Conservation (phyloP, 1,140 invertebrate genomes). For the Dreissena polymorpha region DNA sequence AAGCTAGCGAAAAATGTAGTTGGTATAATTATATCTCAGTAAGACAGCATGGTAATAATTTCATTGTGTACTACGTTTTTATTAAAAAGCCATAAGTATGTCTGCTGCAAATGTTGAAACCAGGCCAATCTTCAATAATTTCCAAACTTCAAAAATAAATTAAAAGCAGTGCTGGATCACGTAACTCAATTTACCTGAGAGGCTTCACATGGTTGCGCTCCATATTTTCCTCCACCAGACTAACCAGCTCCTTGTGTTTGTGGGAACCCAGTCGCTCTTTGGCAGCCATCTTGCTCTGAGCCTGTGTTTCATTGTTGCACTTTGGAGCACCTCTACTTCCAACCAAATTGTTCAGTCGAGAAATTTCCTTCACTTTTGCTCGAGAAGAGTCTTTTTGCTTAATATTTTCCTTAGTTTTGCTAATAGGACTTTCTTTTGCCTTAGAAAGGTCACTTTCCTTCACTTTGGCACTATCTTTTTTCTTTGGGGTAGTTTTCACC, state of each 20-base stretch:
- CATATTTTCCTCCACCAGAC: slow-evolving; percentile 94
- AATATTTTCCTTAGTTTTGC: slow-evolving; percentile 24
- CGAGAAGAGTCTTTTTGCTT: slow-evolving; percentile 59
- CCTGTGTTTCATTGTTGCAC: slow-evolving; percentile 58
- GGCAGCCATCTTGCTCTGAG: slow-evolving; percentile 39
- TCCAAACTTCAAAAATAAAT: too few relatives aligned
- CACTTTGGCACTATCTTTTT: slow-evolving; percentile 54
- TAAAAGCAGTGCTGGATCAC: too few relatives aligned
- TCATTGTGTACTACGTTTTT: too few relatives aligned
- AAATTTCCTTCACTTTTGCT: slow-evolving; percentile 67
- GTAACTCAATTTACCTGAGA: slow-evolving; percentile 59
- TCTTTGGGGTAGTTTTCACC: slow-evolving; percentile 55
- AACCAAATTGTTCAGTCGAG: slow-evolving; percentile 71
- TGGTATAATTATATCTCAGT: too few relatives aligned
- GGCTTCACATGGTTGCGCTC: slow-evolving; percentile 88
- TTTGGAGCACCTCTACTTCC: slow-evolving; percentile 62
- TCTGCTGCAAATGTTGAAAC: too few relatives aligned
- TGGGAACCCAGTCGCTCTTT: slow-evolving; percentile 58
- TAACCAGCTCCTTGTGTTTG: slow-evolving; percentile 87
- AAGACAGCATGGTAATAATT: too few relatives aligned
- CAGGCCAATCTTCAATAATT: too few relatives aligned
- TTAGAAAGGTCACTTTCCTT: slow-evolving; percentile 58
- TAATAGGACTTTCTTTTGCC: slow-evolving; percentile 37
- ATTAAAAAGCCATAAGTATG: too few relatives aligned
- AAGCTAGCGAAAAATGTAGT: too few relatives aligned